phyloP scores from a whole-genome alignment of 1,140 invertebrate genomes.

The Hypsibius dujardini region DNA sequence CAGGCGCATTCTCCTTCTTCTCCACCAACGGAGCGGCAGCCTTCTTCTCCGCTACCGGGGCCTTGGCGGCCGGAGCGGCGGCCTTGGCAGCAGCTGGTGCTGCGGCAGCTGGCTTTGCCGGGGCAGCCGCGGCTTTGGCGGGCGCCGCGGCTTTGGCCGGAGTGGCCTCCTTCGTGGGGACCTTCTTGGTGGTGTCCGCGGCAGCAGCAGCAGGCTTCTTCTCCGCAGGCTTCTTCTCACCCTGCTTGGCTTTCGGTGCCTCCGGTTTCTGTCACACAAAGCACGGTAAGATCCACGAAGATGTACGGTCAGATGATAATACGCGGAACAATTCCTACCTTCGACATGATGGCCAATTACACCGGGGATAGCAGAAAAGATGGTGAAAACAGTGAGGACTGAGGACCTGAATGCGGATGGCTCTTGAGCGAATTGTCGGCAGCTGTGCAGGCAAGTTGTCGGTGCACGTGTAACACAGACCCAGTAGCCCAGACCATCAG shows the following conservation, averaged over 20 bases:
- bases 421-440: no score
- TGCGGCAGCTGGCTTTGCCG: constrained; percentile 19
- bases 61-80: constrained; percentile 19
- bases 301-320: no score
- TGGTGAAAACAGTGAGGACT: no score
- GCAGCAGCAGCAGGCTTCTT: neutral
- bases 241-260: neutral
- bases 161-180: neutral
- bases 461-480: no score
- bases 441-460: no score
- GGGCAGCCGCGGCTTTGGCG: constrained; percentile 17
- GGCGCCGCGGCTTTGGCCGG: constrained; percentile 19
- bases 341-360: no score
- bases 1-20: constrained; percentile 19
- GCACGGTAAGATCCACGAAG: no score
- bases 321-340: no score
- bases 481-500: no score
- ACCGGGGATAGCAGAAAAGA: no score
- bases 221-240: constrained; percentile 17
- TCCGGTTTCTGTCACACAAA: neutral
- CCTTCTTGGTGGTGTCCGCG: neutral
- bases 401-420: no score
- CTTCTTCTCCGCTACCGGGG: constrained; percentile 17
- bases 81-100: constrained; percentile 21
- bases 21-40: constrained; percentile 18